Evolutionary conservation across 2,797 vertebrate genomes (phyloP), one percentile per base, ranked within the genome.

Genomic region (Orientallactaga sibirica): DNA sequence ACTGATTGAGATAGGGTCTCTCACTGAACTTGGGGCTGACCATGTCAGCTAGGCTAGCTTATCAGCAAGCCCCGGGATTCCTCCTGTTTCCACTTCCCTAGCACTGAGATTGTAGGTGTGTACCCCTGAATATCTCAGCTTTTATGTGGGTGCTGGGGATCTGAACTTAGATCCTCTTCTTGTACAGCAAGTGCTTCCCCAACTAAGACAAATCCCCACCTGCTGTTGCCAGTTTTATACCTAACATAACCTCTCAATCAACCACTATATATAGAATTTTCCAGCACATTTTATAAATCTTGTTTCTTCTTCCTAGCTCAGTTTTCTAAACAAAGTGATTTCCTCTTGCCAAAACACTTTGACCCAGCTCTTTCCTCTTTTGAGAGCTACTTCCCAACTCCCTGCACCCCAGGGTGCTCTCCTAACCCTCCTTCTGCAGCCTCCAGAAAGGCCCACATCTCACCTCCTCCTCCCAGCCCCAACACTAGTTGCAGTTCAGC

Each of bases 401-500:
- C 61, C 33, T 25, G 9, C 20, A 62, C 86, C 62, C 76, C 66
- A n/a, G 33, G 43, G 43, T 43, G 22, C 18, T 8, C 81, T 86
- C 86, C 73, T 64, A 22, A 19, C 52, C 84, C 74, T 86, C 75
- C 33, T 82, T 62, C 94, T 12, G 24, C 82, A 81, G 84, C 89
- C 95, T 77, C 81, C 91, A 76, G 95, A 93, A 93, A 95, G 80
- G 89, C 96, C 95, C 86, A 95, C 88, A 83, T 80, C 84, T 92
- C 88, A 88, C 96, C 95, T 85, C 95, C 95, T 94, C 95, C 96
- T 86, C 81, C 82, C 88, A 96, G 87, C 88, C 94, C 95, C 92
- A 96, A 92, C 91, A 86, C 67, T 71, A 88, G 91, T 96, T 96
- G 80, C 90, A 85, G 96, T 95, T 96, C 96, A 96, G 86, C 93